Conservation (phyloP, 2,888 invertebrate genomes). For the Cephus rjabovi region DNA sequence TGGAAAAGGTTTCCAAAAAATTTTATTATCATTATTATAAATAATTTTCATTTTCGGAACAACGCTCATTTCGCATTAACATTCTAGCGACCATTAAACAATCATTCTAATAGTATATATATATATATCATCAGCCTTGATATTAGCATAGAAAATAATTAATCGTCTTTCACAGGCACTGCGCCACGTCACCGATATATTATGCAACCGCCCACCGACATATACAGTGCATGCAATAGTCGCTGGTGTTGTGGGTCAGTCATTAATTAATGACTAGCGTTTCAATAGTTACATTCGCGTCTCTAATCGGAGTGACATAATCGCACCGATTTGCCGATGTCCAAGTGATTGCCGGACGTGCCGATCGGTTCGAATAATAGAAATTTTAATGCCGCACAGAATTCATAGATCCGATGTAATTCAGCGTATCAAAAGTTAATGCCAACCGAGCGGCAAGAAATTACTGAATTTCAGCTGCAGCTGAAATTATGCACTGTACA, state of each 20-base stretch:
- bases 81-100: not conserved
- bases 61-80: not conserved
- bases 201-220: not conserved
- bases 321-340: conserved; percentile 45
- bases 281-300: conserved; percentile 51
- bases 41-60: not conserved
- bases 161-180: not conserved
- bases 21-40: not conserved
- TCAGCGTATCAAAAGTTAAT: not conserved
- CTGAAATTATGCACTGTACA: not conserved
- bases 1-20: not conserved
- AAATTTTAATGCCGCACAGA: not conserved
- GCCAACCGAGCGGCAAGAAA: not conserved
- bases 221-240: not conserved
- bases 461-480: not conserved
- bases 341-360: not conserved
- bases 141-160: not conserved
- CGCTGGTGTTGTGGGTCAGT: conserved; percentile 25
- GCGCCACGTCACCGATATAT: not conserved
- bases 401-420: not conserved
- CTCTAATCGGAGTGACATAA: conserved; percentile 58
- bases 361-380: not conserved
- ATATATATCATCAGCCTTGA: not conserved
- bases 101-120: not conserved
- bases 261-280: conserved; percentile 58